Percentiles rank a stretch among this genome's conserved stretches.
Conservation (phyloP, 1,140 invertebrate species). For the Cryptotermes secundus region DNA sequence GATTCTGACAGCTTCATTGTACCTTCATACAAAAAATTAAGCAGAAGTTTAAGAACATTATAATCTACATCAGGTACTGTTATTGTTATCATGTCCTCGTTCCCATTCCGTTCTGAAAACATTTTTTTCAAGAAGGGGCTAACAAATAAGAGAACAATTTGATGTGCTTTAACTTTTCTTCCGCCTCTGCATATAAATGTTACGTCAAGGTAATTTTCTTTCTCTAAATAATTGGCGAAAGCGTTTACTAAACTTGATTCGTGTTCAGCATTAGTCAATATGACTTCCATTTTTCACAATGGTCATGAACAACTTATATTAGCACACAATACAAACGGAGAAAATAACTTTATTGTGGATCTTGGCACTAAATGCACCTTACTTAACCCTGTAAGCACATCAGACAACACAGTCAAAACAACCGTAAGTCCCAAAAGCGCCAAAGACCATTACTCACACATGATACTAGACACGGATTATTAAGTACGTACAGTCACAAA, state of each 20-base stretch:
- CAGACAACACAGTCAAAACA: no score
- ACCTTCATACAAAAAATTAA: constrained; percentile 3
- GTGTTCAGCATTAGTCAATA: background rate
- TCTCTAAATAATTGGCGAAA: background rate
- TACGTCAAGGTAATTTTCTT: background rate
- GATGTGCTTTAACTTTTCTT: background rate
- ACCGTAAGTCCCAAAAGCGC: no score
- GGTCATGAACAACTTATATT: background rate
- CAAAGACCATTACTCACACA: no score
- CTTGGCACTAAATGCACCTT: background rate
- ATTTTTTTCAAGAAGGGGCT: background rate
- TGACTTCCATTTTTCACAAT: background rate
- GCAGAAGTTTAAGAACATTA: background rate
- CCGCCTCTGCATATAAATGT: background rate
- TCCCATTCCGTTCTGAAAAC: background rate
- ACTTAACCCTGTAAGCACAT: background rate
- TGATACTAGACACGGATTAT: no score
- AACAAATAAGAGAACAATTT: background rate
- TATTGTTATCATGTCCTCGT: background rate
- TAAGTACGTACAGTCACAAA: no score
- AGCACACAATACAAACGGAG: background rate
- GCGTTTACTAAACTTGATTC: background rate
- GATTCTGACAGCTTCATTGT: background rate
- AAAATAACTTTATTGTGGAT: background rate
- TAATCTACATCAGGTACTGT: background rate